Evolutionary conservation across 2,888 invertebrate species (phyloP).

Genomic region (Tineola bisselliella): DNA sequence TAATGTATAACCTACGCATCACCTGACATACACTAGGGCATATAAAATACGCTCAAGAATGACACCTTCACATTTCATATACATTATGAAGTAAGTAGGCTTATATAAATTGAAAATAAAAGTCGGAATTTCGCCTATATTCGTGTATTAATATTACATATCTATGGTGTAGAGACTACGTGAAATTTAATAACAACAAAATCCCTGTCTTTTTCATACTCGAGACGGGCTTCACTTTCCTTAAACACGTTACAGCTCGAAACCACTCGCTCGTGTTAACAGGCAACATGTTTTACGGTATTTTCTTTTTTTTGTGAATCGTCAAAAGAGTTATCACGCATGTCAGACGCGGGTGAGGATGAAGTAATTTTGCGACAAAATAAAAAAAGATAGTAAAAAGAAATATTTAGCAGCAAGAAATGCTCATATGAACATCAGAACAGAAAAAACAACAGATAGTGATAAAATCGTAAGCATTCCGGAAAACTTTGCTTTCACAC

Average conservation of each 20-base stretch:
- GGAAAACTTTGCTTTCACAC: slow-evolving; percentile 3
- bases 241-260: slow-evolving; percentile 5
- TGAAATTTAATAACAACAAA: neutral
- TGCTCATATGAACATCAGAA: neutral
- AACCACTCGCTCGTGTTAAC: slow-evolving; percentile 14
- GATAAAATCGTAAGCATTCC: neutral
- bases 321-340: neutral
- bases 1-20: neutral
- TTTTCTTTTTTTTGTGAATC: slow-evolving; percentile 4
- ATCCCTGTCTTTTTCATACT: neutral
- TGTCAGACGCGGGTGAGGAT: neutral
- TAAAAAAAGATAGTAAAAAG: neutral
- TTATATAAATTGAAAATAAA: neutral
- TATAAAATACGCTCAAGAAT: neutral
- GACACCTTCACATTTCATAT: neutral
- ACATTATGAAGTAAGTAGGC: neutral
- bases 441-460: neutral
- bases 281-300: slow-evolving; percentile 1
- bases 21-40: neutral
- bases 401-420: neutral
- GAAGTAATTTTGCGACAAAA: neutral
- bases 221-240: slow-evolving; percentile 3
- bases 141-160: neutral
- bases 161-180: too few species aligned
- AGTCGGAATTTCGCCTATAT: neutral